Evolutionary conservation across 2,888 invertebrate species (phyloP).

Genomic region (Lithosia quadra): DNA sequence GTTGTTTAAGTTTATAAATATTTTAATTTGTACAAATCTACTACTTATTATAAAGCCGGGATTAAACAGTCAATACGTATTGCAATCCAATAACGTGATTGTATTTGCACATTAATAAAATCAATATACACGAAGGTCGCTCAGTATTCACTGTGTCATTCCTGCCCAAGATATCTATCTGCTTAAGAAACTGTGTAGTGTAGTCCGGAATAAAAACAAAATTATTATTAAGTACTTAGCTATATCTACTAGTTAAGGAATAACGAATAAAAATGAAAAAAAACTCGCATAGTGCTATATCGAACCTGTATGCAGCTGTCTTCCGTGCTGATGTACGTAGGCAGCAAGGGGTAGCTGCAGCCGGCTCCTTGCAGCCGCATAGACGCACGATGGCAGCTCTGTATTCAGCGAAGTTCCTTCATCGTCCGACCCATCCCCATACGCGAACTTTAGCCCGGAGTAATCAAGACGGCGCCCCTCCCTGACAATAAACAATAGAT

Average conservation of each 20-base stretch:
- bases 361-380: constrained; percentile 87
- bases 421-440: constrained; percentile 80
- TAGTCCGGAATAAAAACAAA: too few relatives aligned
- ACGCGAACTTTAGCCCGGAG: constrained; percentile 76
- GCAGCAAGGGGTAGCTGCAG: constrained; percentile 79
- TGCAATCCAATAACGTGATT: too few relatives aligned
- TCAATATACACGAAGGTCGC: too few relatives aligned
- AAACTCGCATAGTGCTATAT: constrained; percentile 1
- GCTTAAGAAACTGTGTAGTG: too few relatives aligned
- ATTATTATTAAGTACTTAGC: too few relatives aligned
- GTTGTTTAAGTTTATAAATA: too few relatives aligned
- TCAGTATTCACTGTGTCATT: too few relatives aligned
- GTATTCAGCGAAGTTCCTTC: constrained; percentile 86
- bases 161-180: too few relatives aligned
- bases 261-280: not conserved
- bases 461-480: constrained; percentile 78
- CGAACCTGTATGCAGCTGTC: constrained; percentile 77
- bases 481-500: constrained; percentile 45
- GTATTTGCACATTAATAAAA: too few relatives aligned
- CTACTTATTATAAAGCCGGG: too few relatives aligned
- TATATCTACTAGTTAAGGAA: not conserved
- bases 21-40: too few relatives aligned
- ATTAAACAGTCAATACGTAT: too few relatives aligned
- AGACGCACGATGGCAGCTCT: constrained; percentile 94
- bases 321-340: constrained; percentile 81